Percentiles rank a stretch among this genome's conserved stretches.
Evolutionary conservation across 2,113 vertebrate species (phyloP).

Genomic region (Hydrolagus affinis): DNA sequence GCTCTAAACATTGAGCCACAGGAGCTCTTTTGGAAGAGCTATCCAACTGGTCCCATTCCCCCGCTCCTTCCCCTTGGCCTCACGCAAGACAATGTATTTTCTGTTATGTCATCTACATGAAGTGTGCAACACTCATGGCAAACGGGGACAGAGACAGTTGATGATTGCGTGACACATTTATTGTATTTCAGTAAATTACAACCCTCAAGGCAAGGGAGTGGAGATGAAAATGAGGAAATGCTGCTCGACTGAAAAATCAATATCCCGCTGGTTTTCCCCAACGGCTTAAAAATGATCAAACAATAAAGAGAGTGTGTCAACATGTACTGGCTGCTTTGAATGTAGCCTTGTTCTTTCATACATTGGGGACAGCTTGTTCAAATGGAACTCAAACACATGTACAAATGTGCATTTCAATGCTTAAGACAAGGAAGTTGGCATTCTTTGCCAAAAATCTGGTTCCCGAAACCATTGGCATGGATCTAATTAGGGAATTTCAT

Average conservation of each 20-base stretch:
- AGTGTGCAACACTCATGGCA: neutral
- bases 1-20: too few relatives aligned
- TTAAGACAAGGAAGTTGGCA: neutral
- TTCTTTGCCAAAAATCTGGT: neutral
- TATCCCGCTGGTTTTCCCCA: too few relatives aligned
- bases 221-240: neutral
- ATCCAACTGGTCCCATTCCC: too few relatives aligned
- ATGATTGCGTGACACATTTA: neutral
- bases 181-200: neutral
- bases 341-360: neutral
- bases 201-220: too few relatives aligned
- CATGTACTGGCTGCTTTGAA: neutral
- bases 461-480: neutral
- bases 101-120: neutral
- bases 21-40: too few relatives aligned
- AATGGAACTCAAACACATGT: neutral
- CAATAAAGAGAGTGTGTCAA: too few relatives aligned
- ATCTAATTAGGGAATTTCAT: neutral
- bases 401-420: neutral
- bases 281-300: neutral
- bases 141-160: neutral
- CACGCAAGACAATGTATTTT: too few relatives aligned
- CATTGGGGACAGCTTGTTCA: too few relatives aligned
- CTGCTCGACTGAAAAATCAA: too few relatives aligned
- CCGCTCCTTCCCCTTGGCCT: too few relatives aligned